Conservation (phyloP, 2,113 vertebrate genomes). For the Bothrops jararaca region DNA sequence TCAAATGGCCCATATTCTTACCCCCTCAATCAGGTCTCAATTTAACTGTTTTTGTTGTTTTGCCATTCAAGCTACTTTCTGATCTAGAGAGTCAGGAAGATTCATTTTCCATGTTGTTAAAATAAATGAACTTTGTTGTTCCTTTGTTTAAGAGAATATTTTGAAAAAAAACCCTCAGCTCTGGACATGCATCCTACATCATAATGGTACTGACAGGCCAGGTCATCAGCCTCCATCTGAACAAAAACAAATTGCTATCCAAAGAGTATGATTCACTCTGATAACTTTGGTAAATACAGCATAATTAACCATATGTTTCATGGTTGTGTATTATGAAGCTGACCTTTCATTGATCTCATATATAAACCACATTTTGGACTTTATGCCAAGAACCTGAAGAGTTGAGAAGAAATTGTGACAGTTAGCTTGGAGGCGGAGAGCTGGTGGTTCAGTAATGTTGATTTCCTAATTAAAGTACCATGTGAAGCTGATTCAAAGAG, state of each 20-base stretch:
- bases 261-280: background rate
- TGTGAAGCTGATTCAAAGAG: background rate
- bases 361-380: background rate
- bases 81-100: background rate
- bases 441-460: background rate
- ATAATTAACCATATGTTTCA: background rate
- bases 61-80: background rate
- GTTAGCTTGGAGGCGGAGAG: background rate
- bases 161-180: background rate
- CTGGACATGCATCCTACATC: background rate
- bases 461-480: slow-evolving; percentile 22
- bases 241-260: background rate
- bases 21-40: background rate
- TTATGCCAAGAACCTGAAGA: background rate
- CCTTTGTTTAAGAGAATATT: background rate
- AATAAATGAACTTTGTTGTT: background rate
- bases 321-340: background rate
- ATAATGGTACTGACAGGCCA: background rate
- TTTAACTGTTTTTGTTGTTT: background rate
- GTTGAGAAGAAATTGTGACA: background rate
- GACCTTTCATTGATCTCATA: background rate
- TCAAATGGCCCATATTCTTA: background rate
- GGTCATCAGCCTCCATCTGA: background rate
- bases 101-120: background rate
- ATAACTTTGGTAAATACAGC: background rate